Evolutionary conservation across 2,888 invertebrate species (phyloP).

Genomic region (Pterostichus niger): DNA sequence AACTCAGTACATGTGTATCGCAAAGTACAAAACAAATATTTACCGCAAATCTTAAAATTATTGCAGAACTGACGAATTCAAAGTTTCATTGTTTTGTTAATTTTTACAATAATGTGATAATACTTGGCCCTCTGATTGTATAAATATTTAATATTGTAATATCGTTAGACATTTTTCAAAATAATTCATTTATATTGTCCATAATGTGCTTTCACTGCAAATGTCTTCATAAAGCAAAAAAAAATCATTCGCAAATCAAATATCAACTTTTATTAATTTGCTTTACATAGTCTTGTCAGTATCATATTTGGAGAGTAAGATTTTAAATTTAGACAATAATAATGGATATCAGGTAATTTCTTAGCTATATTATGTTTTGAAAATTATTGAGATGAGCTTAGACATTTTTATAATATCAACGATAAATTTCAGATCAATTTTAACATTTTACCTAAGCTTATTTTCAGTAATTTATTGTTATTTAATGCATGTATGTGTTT

Average conservation of each 20-base stretch:
- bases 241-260: slow-evolving; percentile 49
- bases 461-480: slow-evolving; percentile 6
- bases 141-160: slow-evolving; percentile 3
- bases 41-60: slow-evolving; percentile 27
- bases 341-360: slow-evolving; percentile 61
- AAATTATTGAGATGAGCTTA: background rate
- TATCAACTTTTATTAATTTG: slow-evolving; percentile 50
- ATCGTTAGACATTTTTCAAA: slow-evolving; percentile 21
- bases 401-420: background rate
- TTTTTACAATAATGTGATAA: slow-evolving; percentile 60
- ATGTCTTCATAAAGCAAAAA: slow-evolving; percentile 34
- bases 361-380: slow-evolving; percentile 23
- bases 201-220: slow-evolving; percentile 51
- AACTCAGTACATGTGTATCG: slow-evolving; percentile 34
- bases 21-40: slow-evolving; percentile 45
- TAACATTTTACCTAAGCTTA: background rate
- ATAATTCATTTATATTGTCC: slow-evolving; percentile 7
- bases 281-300: slow-evolving; percentile 44
- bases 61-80: slow-evolving; percentile 42
- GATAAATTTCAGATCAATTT: background rate
- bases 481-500: slow-evolving; percentile 8
- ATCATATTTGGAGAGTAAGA: slow-evolving; percentile 36
- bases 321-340: slow-evolving; percentile 65
- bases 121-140: slow-evolving; percentile 56
- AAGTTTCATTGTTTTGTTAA: slow-evolving; percentile 36